These are phyloP conservation scores for Caenorhabditis wallacei DNA, from an alignment of 2,888 invertebrate species.

Conservation along the genomic window DNA sequence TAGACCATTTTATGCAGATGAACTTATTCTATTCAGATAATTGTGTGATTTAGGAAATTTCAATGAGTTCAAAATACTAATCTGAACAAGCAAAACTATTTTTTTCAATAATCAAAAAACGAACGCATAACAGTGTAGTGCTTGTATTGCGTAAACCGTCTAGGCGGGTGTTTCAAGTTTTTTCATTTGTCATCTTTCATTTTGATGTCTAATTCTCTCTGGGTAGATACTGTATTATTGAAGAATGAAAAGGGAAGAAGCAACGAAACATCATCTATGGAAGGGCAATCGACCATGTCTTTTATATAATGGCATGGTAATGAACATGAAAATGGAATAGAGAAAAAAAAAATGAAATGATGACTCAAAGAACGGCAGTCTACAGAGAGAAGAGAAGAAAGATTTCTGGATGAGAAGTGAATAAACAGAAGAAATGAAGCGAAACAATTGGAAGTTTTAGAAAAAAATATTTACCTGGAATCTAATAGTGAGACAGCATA, in stretches of 20 bases:
- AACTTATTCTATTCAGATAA: not conserved
- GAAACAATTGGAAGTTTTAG: not conserved
- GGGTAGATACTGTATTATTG: slow-evolving; percentile 4
- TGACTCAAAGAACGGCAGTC: not conserved
- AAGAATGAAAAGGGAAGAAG: not conserved
- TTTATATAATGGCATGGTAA: slow-evolving; percentile 15
- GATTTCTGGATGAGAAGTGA: not conserved
- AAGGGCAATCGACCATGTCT: slow-evolving; percentile 26
- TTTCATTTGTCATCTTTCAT: slow-evolving; percentile 9
- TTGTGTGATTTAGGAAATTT: too few species aligned
- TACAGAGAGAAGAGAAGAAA: too few species aligned
- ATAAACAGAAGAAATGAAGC: not conserved
- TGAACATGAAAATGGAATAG: slow-evolving; percentile 5
- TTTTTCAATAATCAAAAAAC: not conserved
- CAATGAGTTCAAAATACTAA: too few species aligned
- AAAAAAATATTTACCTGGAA: slow-evolving; percentile 11
- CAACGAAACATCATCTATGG: slow-evolving; percentile 34
- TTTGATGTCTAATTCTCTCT: slow-evolving; percentile 23
- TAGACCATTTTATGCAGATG: not conserved
- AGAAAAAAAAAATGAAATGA: not conserved
- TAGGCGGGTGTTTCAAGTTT: slow-evolving; percentile 33
- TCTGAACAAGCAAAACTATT: too few species aligned
- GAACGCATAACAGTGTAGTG: slow-evolving; percentile 15
- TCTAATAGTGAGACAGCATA: slow-evolving; percentile 30
- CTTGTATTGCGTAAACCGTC: slow-evolving; percentile 26